phyloP scores from a whole-genome alignment of 92 coral and sea anemone species.

The Phenganax marumi region DNA sequence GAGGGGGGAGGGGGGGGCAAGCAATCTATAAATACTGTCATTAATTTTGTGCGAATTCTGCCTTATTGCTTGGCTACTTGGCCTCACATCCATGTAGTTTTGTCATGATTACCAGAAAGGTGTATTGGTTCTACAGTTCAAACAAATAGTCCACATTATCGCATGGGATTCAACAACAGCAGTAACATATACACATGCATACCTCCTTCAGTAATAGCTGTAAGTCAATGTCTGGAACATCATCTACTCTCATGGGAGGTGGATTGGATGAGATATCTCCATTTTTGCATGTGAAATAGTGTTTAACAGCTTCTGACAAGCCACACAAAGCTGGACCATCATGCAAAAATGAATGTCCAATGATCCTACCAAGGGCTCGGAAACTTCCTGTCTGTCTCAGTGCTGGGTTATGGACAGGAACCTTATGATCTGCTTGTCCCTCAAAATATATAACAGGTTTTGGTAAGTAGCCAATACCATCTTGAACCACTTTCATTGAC shows the following conservation, averaged over 20 bases:
- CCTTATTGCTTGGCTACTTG: background rate
- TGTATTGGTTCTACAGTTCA: constrained; percentile 26
- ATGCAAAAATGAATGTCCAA: constrained; percentile 55
- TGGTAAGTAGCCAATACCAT: background rate
- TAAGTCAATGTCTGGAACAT: constrained; percentile 5
- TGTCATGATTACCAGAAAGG: constrained; percentile 1
- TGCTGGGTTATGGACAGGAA: constrained; percentile 49
- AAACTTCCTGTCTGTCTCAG: constrained; percentile 30
- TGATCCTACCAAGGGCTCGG: constrained; percentile 45
- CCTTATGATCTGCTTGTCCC: constrained; percentile 48
- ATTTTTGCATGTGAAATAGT: constrained; percentile 3
- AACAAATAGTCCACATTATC: constrained; percentile 32
- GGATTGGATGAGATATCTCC: constrained; percentile 10
- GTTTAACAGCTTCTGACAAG: constrained; percentile 43
- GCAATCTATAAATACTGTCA: background rate
- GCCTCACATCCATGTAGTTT: background rate
- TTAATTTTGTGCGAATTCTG: background rate
- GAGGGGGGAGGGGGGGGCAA: background rate
- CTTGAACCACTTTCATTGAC: background rate
- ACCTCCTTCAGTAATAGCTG: background rate
- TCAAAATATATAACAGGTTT: constrained; percentile 27
- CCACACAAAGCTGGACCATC: constrained; percentile 50
- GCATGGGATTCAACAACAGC: background rate
- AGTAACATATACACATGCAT: background rate
- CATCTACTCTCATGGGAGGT: background rate